Conservation (phyloP, 2,113 vertebrate species). For the Dicerorhinus sumatrensis region DNA sequence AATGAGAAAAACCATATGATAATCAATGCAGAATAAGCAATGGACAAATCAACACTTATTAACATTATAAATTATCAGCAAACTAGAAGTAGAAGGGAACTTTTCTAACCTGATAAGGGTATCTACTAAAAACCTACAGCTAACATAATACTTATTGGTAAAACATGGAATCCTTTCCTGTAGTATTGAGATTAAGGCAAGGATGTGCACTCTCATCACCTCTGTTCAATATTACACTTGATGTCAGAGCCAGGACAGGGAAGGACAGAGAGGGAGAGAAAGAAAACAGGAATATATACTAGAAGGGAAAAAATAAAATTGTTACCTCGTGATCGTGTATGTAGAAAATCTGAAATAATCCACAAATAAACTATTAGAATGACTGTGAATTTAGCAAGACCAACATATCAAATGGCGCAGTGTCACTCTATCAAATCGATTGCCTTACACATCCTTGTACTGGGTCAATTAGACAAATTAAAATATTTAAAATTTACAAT, state of each 20-base stretch:
- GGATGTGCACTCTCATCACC: background rate
- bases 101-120: background rate
- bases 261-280: background rate
- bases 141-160: background rate
- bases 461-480: background rate
- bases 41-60: background rate
- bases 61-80: slow-evolving; percentile 23
- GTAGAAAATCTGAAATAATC: background rate
- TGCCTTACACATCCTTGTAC: background rate
- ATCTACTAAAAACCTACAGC: background rate
- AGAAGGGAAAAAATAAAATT: background rate
- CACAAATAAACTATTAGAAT: background rate
- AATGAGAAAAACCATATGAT: background rate
- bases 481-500: background rate
- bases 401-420: background rate
- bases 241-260: background rate
- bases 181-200: background rate
- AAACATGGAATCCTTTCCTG: background rate
- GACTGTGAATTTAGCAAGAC: background rate
- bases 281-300: background rate
- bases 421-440: background rate
- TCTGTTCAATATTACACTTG: background rate
- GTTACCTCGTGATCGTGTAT: background rate
- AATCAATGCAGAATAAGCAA: background rate
- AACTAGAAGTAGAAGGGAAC: slow-evolving; percentile 2